A percentile compares a stretch with the other conserved stretches of the same genome.
These are phyloP conservation scores for Phataginus tricuspis DNA, from an alignment of 2,797 vertebrate genomes.

Conservation along the genomic window DNA sequence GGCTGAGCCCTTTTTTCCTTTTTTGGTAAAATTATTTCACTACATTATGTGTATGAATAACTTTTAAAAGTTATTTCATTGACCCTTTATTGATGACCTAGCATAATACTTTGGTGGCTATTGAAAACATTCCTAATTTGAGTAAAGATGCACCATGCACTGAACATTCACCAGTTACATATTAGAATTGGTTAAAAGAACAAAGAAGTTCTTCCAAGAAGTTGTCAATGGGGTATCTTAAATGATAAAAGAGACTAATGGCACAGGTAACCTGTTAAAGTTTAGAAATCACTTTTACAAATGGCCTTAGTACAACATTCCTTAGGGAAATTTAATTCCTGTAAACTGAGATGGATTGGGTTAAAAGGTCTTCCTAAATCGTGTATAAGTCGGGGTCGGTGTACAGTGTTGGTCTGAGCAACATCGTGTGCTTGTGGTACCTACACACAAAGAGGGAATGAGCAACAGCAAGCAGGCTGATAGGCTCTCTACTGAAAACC, in stretches of 20 bases:
- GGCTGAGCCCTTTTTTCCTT: not conserved
- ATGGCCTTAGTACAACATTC: not conserved
- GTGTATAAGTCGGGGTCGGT: not conserved
- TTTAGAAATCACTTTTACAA: not conserved
- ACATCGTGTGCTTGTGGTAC: not conserved
- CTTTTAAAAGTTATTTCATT: not conserved
- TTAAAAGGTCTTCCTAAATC: not conserved
- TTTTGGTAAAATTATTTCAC: not conserved
- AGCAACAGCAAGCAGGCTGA: not conserved
- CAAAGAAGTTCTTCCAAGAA: not conserved
- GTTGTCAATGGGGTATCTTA: not conserved
- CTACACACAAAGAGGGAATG: not conserved
- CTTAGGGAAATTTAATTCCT: not conserved
- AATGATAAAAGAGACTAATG: not conserved
- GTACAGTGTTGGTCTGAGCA: not conserved
- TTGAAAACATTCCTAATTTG: not conserved
- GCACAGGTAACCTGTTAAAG: not conserved
- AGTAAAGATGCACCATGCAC: not conserved
- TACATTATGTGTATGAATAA: not conserved
- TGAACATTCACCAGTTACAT: not conserved
- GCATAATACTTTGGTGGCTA: not conserved
- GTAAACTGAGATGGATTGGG: not conserved
- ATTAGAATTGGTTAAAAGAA: not conserved
- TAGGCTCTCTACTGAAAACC: not conserved
- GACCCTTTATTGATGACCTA: not conserved